Conservation (phyloP, 1,140 invertebrate species). For the Grapholita molesta region DNA sequence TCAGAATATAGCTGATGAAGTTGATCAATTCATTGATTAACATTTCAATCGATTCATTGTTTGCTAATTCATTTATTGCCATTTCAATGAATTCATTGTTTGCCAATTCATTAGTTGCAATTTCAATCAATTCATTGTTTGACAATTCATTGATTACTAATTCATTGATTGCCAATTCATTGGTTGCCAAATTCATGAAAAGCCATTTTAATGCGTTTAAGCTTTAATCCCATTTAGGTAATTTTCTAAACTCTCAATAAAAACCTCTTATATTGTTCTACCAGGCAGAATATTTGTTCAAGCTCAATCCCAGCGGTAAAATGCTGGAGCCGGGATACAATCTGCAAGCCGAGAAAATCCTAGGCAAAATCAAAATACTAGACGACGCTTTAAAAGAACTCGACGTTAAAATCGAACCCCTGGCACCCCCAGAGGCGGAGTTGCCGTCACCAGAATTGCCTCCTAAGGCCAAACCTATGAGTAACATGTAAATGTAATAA, state of each 20-base stretch:
- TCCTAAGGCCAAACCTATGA: constrained; percentile 26
- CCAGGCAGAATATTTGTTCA: constrained; percentile 80
- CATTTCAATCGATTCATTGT: no score
- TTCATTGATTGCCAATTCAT: no score
- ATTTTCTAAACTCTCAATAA: background rate
- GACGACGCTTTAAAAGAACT: constrained; percentile 60
- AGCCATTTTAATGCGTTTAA: no score
- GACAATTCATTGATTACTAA: no score
- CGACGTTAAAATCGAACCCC: constrained; percentile 61
- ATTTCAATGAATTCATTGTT: no score
- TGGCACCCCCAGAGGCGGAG: constrained; percentile 46
- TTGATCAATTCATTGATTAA: no score
- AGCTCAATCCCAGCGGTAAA: constrained; percentile 77
- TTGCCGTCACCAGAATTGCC: constrained; percentile 27
- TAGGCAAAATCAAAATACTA: constrained; percentile 68
- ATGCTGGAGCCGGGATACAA: constrained; percentile 79
- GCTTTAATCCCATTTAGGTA: no score
- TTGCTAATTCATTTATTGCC: no score
- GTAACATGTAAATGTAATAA: background rate
- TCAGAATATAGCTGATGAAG: no score
- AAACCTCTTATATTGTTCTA: constrained; percentile 22
- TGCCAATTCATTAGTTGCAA: no score
- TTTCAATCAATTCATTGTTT: no score
- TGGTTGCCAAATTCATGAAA: no score
- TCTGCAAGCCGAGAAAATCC: constrained; percentile 61